These are phyloP conservation scores for Cephonodes hylas DNA, from an alignment of 2,888 invertebrate genomes.

Conservation along the genomic window DNA sequence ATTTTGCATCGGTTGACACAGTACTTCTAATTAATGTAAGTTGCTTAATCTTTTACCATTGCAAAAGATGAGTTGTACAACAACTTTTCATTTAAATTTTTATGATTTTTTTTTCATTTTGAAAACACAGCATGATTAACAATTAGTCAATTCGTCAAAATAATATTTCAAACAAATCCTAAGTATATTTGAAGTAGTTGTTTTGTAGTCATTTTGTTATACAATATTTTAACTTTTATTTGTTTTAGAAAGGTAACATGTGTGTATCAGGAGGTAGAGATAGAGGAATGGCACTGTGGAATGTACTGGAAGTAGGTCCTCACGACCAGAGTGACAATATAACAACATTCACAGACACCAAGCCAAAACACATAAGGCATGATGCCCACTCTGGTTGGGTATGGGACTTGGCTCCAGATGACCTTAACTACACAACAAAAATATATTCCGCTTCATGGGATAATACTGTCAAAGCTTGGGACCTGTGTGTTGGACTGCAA, in stretches of 20 bases:
- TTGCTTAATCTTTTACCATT: too few species aligned
- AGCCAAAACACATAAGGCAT: conserved; percentile 55
- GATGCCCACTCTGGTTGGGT: conserved; percentile 84
- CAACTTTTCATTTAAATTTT: background rate
- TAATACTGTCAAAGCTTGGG: conserved; percentile 81
- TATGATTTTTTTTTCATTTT: background rate
- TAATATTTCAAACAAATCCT: too few species aligned
- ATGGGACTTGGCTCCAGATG: conserved; percentile 80
- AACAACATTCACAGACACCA: conserved; percentile 44
- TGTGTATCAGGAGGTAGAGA: conserved; percentile 83
- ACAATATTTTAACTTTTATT: too few species aligned
- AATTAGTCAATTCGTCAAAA: too few species aligned
- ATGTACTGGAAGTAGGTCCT: conserved; percentile 56
- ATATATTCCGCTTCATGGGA: conserved; percentile 84
- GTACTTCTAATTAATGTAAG: conserved; percentile 80
- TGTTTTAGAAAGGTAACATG: conserved; percentile 67
- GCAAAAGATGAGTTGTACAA: too few species aligned
- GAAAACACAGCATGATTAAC: background rate
- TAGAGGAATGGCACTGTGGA: conserved; percentile 78
- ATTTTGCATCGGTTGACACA: conserved; percentile 82
- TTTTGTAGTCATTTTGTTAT: too few species aligned
- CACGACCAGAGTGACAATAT: conserved; percentile 43
- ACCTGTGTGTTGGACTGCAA: conserved; percentile 62
- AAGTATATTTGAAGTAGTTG: too few species aligned
- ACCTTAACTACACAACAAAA: conserved; percentile 56